Evolutionary conservation across 2,797 vertebrate species (phyloP).

Genomic region (Tympanoctomys barrerae): DNA sequence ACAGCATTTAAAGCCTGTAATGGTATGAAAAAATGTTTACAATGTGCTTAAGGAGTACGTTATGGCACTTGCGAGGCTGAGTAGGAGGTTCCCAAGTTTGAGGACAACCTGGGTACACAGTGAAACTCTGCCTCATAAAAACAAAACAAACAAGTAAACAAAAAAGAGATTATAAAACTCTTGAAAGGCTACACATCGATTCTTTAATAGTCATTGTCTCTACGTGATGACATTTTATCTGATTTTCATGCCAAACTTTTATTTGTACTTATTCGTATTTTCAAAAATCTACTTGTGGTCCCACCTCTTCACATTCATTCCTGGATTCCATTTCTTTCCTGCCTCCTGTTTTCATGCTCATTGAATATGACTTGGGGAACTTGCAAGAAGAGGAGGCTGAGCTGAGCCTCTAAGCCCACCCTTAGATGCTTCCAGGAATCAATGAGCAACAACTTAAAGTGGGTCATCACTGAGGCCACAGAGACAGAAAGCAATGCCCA

Average conservation of each 20-base stretch:
- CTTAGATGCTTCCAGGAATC: slow-evolving; percentile 22
- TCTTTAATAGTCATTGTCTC: background rate
- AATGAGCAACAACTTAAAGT: slow-evolving; percentile 56
- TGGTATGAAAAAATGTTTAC: background rate
- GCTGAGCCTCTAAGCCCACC: slow-evolving; percentile 66
- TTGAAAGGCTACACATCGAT: background rate
- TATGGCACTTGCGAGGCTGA: background rate
- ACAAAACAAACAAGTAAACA: background rate
- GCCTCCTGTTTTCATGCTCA: slow-evolving; percentile 54
- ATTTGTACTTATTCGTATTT: background rate
- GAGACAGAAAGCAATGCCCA: background rate
- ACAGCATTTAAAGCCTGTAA: background rate
- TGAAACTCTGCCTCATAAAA: background rate
- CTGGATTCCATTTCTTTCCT: slow-evolving; percentile 50
- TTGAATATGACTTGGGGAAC: slow-evolving; percentile 36
- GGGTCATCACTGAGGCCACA: background rate
- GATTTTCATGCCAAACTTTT: slow-evolving; percentile 1
- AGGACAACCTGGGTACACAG: background rate
- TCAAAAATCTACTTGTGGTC: slow-evolving; percentile 1
- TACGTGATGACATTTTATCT: background rate
- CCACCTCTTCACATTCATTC: background rate
- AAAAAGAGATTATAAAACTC: background rate
- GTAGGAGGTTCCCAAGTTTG: background rate
- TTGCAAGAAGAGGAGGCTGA: background rate
- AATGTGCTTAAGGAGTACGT: background rate